Base-by-base conservation (phyloP, 2,113 vertebrate genomes). In the Probosciger aterrimus region DNA sequence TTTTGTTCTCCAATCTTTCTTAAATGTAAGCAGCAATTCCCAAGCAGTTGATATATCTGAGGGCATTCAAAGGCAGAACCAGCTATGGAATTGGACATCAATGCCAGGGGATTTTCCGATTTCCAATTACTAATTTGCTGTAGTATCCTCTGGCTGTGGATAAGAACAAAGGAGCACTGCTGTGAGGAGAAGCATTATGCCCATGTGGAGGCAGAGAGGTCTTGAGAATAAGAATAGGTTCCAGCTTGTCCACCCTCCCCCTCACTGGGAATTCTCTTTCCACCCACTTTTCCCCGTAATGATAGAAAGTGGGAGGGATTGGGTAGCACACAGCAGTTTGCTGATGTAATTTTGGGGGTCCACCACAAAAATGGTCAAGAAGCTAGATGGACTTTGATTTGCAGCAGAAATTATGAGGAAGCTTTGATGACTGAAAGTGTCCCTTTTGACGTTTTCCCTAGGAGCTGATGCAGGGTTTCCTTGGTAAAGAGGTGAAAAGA, bases 181-280 rank as follows among this genome's bases (percentile, higher is more conserved):
- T 0, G 0, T 44, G 43, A 31, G 39, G 5, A 71, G 11, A 68
- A 68, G 14, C 0, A 1, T n/a, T 50, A 52, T n/a, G 33, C 27
- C 23, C 31, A 52, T 0, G 0, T 55, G 60, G 60, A 85, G 19
- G 53, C 25, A 30, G 11, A 71, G 62, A 62, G 50, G 47, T 68
- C 35, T 52, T 37, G 20, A 39, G 39, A 71, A 30, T 76, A 79
- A 93, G 55, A 82, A 78, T 2, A 88, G 18, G 9, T 39, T 81
- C 37, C 27, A 68, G 16, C 20, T 75, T 71, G 20, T 50, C 57
- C 50, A 83, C 30, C 16, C 18, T 86, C 50, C 20, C 18, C 39
- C 18, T 64, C 46, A 27, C 30, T 41, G 43, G 50, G 57, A 94
- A 92, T 90, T 83, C 62, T 92, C 64, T 50, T 92, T 94, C 67